Evolutionary conservation across 2,888 invertebrate species (phyloP).

Genomic region (Scelioninae gen. 2): DNA sequence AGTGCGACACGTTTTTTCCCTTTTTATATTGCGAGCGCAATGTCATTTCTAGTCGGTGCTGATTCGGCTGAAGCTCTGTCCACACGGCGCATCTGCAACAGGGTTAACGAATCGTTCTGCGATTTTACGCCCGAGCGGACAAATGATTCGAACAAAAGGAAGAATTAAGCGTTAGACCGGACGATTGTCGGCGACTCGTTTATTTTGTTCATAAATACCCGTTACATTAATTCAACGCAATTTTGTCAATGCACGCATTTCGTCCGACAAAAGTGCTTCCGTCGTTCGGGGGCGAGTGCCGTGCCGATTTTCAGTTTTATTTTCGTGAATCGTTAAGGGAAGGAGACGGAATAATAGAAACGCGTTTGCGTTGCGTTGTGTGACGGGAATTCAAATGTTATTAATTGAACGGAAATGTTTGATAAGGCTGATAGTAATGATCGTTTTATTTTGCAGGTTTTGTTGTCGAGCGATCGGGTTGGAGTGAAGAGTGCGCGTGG

Average conservation of each 20-base stretch:
- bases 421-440: too few species aligned
- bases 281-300: not conserved
- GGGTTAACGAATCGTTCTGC: conserved; percentile 63
- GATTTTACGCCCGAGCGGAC: conserved; percentile 56
- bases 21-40: conserved; percentile 46
- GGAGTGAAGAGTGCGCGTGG: too few species aligned
- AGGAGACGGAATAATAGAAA: too few species aligned
- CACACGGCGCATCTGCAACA: conserved; percentile 57
- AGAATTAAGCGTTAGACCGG: conserved; percentile 46
- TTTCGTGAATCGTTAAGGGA: too few species aligned
- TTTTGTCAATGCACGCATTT: conserved; percentile 19
- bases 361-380: too few species aligned
- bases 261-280: conserved; percentile 12
- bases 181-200: conserved; percentile 39
- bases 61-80: conserved; percentile 64
- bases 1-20: not conserved
- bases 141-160: conserved; percentile 55
- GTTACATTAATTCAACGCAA: conserved; percentile 38
- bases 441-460: too few species aligned
- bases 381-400: too few species aligned
- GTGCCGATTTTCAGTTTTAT: too few species aligned
- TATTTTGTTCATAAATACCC: conserved; percentile 43
- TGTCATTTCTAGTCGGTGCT: conserved; percentile 65
- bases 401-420: too few species aligned
- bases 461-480: too few species aligned